These are phyloP conservation scores for Silurus glanis DNA, from an alignment of 2,113 vertebrate species.

Conservation along the genomic window DNA sequence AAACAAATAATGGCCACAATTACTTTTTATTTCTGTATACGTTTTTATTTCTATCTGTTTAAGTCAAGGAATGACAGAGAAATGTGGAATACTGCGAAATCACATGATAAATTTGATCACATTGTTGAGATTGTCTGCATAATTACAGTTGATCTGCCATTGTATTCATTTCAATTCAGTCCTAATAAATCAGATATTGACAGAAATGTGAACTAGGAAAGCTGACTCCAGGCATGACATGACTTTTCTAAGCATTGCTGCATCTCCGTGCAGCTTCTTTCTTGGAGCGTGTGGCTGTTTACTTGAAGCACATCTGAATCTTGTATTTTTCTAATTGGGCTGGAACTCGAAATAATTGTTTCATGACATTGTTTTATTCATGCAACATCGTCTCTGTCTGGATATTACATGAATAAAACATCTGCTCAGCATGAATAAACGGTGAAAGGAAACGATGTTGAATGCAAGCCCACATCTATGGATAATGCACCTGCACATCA, in stretches of 20 bases:
- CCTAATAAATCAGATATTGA: neutral
- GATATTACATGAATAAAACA: slow-evolving; percentile 45
- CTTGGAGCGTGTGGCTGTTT: neutral
- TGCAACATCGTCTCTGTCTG: slow-evolving; percentile 6
- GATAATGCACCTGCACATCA: slow-evolving; percentile 37
- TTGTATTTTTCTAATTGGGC: slow-evolving; percentile 14
- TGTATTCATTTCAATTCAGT: neutral
- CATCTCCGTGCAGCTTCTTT: neutral
- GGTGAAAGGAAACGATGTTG: slow-evolving; percentile 18
- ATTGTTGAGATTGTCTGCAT: neutral
- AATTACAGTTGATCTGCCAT: neutral
- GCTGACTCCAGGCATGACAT: neutral
- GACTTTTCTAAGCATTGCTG: neutral
- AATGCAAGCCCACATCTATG: slow-evolving; percentile 9
- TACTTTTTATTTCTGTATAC: neutral
- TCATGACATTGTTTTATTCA: slow-evolving; percentile 36
- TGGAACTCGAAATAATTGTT: slow-evolving; percentile 23
- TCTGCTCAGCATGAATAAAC: slow-evolving; percentile 35
- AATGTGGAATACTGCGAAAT: neutral
- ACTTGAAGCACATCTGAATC: slow-evolving; percentile 8
- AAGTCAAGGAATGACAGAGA: neutral
- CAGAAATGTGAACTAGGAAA: neutral
- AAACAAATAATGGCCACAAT: neutral
- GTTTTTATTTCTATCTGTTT: neutral
- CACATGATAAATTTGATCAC: neutral